Percentiles rank a stretch among this genome's conserved stretches.
Conservation (phyloP, 92 coral and sea anemone species). For the Plumapathes pennacea region DNA sequence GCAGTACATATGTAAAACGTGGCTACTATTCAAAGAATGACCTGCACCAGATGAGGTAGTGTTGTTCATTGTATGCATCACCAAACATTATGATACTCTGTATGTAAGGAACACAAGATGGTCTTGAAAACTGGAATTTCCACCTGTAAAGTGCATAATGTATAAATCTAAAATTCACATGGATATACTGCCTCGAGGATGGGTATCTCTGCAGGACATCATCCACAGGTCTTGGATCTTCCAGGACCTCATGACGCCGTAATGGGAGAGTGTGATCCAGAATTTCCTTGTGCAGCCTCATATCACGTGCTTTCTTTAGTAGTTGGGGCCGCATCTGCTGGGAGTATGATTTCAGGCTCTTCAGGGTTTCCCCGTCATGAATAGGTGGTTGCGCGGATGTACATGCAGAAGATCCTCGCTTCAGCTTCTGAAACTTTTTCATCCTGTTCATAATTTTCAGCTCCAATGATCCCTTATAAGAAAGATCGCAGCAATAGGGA, state of each 20-base stretch:
- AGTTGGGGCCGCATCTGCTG: background rate
- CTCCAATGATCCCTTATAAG: constrained; percentile 1
- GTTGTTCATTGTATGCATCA: too few relatives aligned
- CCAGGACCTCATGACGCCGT: constrained; percentile 19
- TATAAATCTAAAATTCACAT: constrained; percentile 22
- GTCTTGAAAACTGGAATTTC: too few relatives aligned
- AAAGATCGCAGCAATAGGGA: too few relatives aligned
- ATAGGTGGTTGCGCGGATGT: background rate
- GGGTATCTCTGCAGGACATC: constrained; percentile 37
- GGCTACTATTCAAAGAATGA: too few relatives aligned
- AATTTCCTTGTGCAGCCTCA: constrained; percentile 11
- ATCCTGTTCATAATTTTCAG: constrained; percentile 2
- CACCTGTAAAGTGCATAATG: too few relatives aligned
- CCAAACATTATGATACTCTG: too few relatives aligned
- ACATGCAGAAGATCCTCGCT: background rate
- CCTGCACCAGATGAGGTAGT: too few relatives aligned
- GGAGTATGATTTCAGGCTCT: background rate
- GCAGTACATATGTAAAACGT: too few relatives aligned
- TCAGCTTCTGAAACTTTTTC: constrained; percentile 7
- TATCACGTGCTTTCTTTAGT: background rate
- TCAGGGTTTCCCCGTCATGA: constrained; percentile 11
- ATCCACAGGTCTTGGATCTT: constrained; percentile 10
- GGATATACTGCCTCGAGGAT: constrained; percentile 16
- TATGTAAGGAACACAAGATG: too few relatives aligned
- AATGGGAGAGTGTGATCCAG: constrained; percentile 17